Evolutionary conservation across 2,797 vertebrate genomes (phyloP), one percentile per base, ranked within the genome.

Genomic region (Leuciscus waleckii): DNA sequence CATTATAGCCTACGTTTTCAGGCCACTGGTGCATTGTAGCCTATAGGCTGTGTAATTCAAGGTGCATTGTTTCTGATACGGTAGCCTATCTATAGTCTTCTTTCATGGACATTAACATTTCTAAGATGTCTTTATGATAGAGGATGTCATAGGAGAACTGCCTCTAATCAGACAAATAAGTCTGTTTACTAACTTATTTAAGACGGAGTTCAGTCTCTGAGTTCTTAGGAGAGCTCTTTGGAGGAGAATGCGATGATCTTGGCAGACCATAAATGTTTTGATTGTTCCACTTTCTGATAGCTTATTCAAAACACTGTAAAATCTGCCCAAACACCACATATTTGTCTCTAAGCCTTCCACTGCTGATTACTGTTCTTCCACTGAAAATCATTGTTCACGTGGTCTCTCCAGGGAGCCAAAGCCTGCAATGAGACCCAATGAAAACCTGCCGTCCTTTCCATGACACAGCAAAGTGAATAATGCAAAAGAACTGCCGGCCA

Each of bases 401-500:
- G 54, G 11, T 63, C 19, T 35, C 83, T 82, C 70, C 82, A 78
- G 78, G 87, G 74, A 84, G 82, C 73, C 35, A 29, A 75, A 79
- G 61, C 61, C 74, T 83, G 80, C 43, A 80, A 13, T 71, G 70
- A 77, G 63, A 75, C 68, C 67, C 82, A 21, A 17, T 2, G 7
- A 82, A 82, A 61, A 71, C 39, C 69, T 61, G 54, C 7, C 13
- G 29, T 46, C 8, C 81, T 82, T 82, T 73, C 80, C 54, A 19
- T 51, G 79, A 84, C 8, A 7, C 70, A 82, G 85, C 56, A 49
- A 75, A 29, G 67, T 63, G 85, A 91, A 88, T 92, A 92, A 93
- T 89, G 89, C 79, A 91, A 91, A 92, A 92, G 91, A 93, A 93
- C 89, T 85, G 91, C 75, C 46, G 68, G 65, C 37, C 73, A 56